These are phyloP conservation scores for Psilanteris sp. DNA, from an alignment of 1,140 invertebrate species.

Conservation along the genomic window DNA sequence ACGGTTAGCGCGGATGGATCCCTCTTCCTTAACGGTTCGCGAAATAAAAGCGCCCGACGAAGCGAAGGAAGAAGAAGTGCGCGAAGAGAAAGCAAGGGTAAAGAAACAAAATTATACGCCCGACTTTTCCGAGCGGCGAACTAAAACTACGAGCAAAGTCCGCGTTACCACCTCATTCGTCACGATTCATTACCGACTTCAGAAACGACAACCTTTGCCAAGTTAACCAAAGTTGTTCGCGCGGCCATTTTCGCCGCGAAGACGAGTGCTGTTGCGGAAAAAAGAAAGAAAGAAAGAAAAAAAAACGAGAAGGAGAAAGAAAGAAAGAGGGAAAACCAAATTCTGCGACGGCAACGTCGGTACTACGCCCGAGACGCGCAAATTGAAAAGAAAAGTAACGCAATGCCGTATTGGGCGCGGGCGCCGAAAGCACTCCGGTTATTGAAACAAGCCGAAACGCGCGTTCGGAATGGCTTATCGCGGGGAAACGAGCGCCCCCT, in stretches of 20 bases:
- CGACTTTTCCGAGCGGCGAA: slow-evolving; percentile 7
- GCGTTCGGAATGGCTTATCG: background rate
- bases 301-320: no score
- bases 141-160: slow-evolving; percentile 43
- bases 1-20: slow-evolving; percentile 10
- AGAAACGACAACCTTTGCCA: slow-evolving; percentile 3
- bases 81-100: background rate
- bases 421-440: background rate
- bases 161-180: slow-evolving; percentile 42
- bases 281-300: no score
- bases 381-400: no score
- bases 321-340: no score
- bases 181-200: slow-evolving; percentile 45
- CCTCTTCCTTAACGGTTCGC: background rate
- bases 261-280: no score
- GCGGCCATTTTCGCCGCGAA: no score
- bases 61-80: background rate
- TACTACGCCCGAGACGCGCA: no score
- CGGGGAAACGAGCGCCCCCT: background rate
- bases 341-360: no score
- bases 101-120: slow-evolving; percentile 18
- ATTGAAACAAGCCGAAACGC: background rate
- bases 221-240: slow-evolving; percentile 27
- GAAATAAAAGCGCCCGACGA: slow-evolving; percentile 17
- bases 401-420: no score